phyloP scores from a whole-genome alignment of 2,888 invertebrate genomes.

The Tineola bisselliella region DNA sequence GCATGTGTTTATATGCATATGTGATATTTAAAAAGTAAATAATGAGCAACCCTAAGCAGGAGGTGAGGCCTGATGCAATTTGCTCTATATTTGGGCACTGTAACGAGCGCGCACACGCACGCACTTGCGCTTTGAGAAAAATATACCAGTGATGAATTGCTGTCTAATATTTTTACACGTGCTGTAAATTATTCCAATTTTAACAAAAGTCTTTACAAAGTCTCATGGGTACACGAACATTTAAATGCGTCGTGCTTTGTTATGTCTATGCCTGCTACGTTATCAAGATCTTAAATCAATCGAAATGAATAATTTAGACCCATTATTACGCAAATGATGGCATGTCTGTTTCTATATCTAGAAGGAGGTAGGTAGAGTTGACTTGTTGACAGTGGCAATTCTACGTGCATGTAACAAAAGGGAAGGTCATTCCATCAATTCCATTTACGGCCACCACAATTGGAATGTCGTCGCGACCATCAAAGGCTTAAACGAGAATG shows the following conservation, averaged over 20 bases:
- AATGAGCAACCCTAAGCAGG: background rate
- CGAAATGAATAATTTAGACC: no score
- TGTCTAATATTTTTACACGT: background rate
- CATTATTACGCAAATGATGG: no score
- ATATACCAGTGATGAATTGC: background rate
- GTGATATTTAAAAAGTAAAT: background rate
- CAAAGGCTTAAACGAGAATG: background rate
- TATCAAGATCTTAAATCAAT: no score
- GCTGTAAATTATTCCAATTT: background rate
- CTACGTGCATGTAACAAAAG: background rate
- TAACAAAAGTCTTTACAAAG: background rate
- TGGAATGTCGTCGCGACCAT: conserved; percentile 6
- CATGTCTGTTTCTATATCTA: no score
- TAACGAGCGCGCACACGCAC: background rate
- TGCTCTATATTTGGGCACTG: conserved; percentile 33
- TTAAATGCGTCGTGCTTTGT: no score
- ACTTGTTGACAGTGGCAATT: background rate
- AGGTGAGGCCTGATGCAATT: conserved; percentile 26
- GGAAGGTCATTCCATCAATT: background rate
- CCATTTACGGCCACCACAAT: background rate
- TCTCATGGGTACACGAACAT: no score
- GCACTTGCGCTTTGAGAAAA: background rate
- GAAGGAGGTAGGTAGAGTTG: no score
- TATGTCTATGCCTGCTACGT: no score
- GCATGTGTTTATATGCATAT: no score